Evolutionary conservation across 2,888 invertebrate species (phyloP), one percentile per base, ranked within the genome.

Genomic region (Blera fallax): DNA sequence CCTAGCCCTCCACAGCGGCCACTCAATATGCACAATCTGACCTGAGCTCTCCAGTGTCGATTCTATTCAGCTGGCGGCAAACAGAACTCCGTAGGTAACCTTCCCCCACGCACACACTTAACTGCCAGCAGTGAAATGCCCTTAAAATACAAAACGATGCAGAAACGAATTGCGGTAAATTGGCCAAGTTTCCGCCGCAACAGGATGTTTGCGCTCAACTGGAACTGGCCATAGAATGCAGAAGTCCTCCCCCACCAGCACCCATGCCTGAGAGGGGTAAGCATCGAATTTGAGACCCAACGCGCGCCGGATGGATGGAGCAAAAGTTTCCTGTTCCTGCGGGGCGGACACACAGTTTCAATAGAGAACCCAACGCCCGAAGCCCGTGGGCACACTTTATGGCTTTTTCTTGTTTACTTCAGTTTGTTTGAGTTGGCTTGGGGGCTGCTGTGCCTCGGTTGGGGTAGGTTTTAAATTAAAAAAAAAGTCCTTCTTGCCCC

Each of bases 131-230:
- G 62, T 54, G 64, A 80, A 84, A 84, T 80, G 76, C 60, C 81
- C 76, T 81, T 69, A 81, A 85, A 77, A 81, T 76, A 76, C 85
- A 77, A 77, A 81, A 70, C 60, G 50, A 81, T 60, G 70, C 56
- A 52, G 70, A 76, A 85, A 81, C 77, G 76, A 85, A 85, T 81
- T 85, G 85, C 76, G 76, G 85, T 81, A 81, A 85, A 85, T 81
- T 85, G 81, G 85, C 72, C 60, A 52, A 67, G 85, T 67, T 81
- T 85, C 81, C 85, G 85, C 80, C 85, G 85, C 81, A 85, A 85
- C 85, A 85, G 85, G 81, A 85, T 85, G 81, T 81, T 85, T 85
- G 52, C 67, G 54, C 65, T 70, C 85, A 85, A 85, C 76, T 81
- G 81, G 69, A 72, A 80, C 72, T 50, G 62, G 54, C 56, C 80